Conservation (phyloP, 2,113 vertebrate genomes). For the Trochalopteron elliotii region DNA sequence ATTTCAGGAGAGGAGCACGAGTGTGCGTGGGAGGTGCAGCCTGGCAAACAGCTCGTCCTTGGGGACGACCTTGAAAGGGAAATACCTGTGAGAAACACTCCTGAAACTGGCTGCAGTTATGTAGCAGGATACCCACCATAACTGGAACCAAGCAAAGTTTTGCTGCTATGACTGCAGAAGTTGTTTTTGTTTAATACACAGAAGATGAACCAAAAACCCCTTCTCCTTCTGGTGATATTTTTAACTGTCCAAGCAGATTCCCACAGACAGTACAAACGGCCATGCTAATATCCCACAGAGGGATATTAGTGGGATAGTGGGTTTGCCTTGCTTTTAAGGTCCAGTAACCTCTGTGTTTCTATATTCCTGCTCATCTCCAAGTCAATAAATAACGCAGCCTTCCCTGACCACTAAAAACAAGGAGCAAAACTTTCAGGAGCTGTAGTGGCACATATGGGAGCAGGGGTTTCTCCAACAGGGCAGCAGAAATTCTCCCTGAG, state of each 20-base stretch:
- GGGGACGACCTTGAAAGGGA: background rate
- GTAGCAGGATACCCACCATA: background rate
- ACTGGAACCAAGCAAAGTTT: background rate
- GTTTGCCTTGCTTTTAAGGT: background rate
- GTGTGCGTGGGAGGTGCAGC: background rate
- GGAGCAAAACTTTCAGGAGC: background rate
- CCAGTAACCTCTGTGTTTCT: background rate
- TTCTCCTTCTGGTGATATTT: background rate
- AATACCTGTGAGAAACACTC: conserved; percentile 2
- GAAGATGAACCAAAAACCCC: background rate
- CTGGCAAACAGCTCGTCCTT: background rate
- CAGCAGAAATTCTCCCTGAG: background rate
- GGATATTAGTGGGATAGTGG: background rate
- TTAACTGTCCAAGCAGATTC: conserved; percentile 13
- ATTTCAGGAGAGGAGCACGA: background rate
- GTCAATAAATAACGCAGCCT: conserved; percentile 19
- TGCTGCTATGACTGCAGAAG: background rate
- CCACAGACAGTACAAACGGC: background rate
- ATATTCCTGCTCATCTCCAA: background rate
- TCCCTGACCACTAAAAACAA: background rate
- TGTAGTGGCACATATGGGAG: background rate
- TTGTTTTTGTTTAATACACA: background rate
- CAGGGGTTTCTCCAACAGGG: background rate
- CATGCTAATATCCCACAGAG: background rate
- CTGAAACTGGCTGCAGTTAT: background rate